These are phyloP conservation scores for Leuctra nigra DNA, from an alignment of 2,888 invertebrate species.

Conservation along the genomic window DNA sequence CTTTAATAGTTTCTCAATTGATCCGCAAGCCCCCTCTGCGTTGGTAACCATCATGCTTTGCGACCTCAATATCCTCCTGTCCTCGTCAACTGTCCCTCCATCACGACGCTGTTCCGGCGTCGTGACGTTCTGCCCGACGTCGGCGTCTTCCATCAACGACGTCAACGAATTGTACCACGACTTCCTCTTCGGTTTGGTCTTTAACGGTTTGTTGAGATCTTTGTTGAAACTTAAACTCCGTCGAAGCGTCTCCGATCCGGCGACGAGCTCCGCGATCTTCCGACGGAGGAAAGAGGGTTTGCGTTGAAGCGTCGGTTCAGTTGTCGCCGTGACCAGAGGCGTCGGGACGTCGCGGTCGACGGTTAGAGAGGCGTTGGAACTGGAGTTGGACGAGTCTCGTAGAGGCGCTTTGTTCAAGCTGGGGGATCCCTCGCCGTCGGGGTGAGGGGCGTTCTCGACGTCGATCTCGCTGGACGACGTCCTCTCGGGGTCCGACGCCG, in stretches of 20 bases:
- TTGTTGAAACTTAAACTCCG: constrained; percentile 38
- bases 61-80: background rate
- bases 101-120: background rate
- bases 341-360: background rate
- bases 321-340: background rate
- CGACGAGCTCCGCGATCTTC: constrained; percentile 7
- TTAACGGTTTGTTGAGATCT: constrained; percentile 34
- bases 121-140: background rate
- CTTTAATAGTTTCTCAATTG: background rate
- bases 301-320: constrained; percentile 8
- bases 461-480: background rate
- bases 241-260: constrained; percentile 36
- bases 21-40: background rate
- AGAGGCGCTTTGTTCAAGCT: too few species aligned
- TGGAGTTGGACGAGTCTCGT: background rate
- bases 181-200: constrained; percentile 33
- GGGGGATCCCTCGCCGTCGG: background rate
- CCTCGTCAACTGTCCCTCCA: background rate
- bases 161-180: constrained; percentile 39
- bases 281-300: constrained; percentile 16
- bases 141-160: constrained; percentile 36
- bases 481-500: background rate
- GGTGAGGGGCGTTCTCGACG: background rate
- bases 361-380: too few species aligned
- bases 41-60: constrained; percentile 1